These are phyloP conservation scores for Mamestra configurata DNA, from an alignment of 1,140 invertebrate species.

Conservation along the genomic window DNA sequence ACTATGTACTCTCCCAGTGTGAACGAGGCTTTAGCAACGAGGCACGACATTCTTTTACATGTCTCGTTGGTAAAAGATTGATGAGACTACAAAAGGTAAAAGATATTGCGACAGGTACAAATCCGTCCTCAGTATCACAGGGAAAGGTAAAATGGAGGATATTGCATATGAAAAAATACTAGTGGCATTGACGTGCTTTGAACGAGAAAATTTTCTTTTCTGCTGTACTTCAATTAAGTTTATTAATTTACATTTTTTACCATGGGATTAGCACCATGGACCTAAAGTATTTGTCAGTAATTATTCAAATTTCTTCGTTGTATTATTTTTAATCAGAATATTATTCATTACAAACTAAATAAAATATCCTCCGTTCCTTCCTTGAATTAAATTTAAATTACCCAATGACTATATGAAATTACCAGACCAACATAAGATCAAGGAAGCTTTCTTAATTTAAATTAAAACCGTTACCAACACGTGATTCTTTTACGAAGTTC, in stretches of 20 bases:
- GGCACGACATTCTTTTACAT: background rate
- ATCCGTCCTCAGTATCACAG: background rate
- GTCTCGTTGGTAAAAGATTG: conserved; percentile 28
- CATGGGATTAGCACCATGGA: too few species aligned
- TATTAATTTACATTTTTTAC: too few species aligned
- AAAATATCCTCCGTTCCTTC: too few species aligned
- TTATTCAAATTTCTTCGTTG: too few species aligned
- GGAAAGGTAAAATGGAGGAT: background rate
- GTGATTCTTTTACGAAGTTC: background rate
- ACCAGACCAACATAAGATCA: background rate
- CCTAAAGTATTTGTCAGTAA: too few species aligned
- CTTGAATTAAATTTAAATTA: too few species aligned
- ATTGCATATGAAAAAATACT: background rate
- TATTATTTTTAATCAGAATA: too few species aligned
- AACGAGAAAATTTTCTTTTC: too few species aligned
- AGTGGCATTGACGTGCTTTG: too few species aligned
- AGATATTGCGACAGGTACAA: conserved; percentile 22
- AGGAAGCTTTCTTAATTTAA: background rate
- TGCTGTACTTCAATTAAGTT: too few species aligned
- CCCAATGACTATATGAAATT: too few species aligned
- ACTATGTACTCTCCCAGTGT: background rate
- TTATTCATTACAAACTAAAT: too few species aligned
- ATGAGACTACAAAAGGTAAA: conserved; percentile 39
- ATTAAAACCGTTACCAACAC: conserved; percentile 4
- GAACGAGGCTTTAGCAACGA: background rate